Conservation (phyloP, 2,113 vertebrate species). For the Chaetops frenatus region DNA sequence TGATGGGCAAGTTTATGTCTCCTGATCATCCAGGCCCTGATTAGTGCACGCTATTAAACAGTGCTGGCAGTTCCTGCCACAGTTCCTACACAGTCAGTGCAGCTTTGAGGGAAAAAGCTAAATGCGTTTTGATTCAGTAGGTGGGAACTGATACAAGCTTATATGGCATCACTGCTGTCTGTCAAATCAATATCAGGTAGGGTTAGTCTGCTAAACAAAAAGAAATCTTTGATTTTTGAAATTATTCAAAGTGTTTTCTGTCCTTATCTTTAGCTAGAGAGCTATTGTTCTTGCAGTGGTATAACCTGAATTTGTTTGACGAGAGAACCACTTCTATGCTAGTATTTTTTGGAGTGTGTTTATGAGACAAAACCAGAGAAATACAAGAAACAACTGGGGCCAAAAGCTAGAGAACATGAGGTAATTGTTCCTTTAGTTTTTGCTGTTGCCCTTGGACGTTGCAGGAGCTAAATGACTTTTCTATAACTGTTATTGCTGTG, state of each 20-base stretch:
- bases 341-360: neutral
- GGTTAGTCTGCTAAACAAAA: neutral
- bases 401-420: neutral
- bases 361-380: neutral
- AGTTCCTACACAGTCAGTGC: neutral
- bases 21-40: neutral
- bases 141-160: neutral
- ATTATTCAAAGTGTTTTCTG: neutral
- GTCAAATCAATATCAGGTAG: neutral
- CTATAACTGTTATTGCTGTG: neutral
- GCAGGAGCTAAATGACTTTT: neutral
- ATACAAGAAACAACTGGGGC: neutral
- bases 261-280: neutral
- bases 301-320: neutral
- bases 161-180: accelerated
- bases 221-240: neutral
- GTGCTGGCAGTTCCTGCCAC: neutral
- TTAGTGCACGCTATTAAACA: neutral
- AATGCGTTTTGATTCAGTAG: neutral
- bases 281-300: neutral
- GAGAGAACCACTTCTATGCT: neutral
- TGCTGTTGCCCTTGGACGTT: neutral
- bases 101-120: neutral
- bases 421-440: neutral
- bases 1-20: neutral